These are phyloP conservation scores for Trissoscelio sp. DNA, from an alignment of 2,888 invertebrate species.

Conservation along the genomic window DNA sequence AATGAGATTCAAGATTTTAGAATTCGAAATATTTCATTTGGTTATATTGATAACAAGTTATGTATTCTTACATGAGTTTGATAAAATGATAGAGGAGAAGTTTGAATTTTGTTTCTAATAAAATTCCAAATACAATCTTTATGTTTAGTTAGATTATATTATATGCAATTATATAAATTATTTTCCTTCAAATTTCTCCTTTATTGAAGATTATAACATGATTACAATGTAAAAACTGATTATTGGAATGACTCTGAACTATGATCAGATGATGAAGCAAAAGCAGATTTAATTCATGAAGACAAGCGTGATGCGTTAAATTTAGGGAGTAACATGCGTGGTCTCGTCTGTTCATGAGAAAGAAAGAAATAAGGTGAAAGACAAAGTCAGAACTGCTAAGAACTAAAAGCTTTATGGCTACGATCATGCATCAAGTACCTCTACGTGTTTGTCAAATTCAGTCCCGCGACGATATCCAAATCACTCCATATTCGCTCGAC, in stretches of 20 bases:
- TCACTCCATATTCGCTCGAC: not conserved
- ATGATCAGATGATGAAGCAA: slow-evolving; percentile 20
- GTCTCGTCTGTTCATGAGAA: not conserved
- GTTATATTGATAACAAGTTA: no score
- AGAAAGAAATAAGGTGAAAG: slow-evolving; percentile 13
- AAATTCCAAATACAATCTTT: no score
- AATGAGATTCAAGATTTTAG: no score
- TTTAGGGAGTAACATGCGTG: not conserved
- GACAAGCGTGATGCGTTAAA: not conserved
- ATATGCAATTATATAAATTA: not conserved
- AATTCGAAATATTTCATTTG: no score
- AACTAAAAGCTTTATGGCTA: slow-evolving; percentile 23
- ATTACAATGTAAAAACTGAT: no score
- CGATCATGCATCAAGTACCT: slow-evolving; percentile 17
- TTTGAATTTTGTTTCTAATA: no score
- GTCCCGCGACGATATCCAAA: not conserved
- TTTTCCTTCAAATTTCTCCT: no score
- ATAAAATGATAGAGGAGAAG: no score
- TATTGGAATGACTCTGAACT: slow-evolving; percentile 21
- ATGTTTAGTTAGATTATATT: no score
- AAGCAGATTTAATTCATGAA: slow-evolving; percentile 13
- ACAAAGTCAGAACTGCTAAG: slow-evolving; percentile 9
- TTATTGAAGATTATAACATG: no score
- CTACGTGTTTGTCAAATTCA: slow-evolving; percentile 7
- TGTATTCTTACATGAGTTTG: no score